Base-by-base conservation (phyloP, 2,113 vertebrate species). In the Corvus hawaiiensis region DNA sequence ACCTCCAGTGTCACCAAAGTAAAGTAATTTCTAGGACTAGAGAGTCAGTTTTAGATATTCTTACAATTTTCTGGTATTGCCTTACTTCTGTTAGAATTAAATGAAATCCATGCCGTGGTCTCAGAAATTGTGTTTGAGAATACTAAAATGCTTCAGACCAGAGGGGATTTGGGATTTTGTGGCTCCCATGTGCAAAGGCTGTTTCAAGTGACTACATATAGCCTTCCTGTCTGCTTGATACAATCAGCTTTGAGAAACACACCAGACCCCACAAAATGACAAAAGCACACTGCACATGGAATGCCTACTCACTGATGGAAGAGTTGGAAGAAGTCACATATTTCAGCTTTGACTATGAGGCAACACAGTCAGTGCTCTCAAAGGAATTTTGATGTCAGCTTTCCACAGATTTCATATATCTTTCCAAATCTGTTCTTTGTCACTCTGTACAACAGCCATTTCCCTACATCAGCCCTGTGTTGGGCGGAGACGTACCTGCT, bases 401-500 rank as follows among this genome's bases (percentile, higher is more conserved):
- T 66, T 84, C 72, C 80, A 92, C 6, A 27, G 20, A 74, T 88
- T 88, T 77, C 28, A 69, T 64, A 0, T 24, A 86, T 55, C 77
- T 93, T 96, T 94, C 55, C 84, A 78, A 92, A 72, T 54, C 88
- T 78, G 48, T 59, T 93, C 48, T 90, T 39, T 84, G 43, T 89
- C 79, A 72, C 49, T 77, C 63, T 81, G 44, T 55, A 86, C 48
- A 75, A 71, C 15, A 54, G 56, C 17, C 39, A 18, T 48, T 52
- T 88, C 64, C 44, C 41, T 44, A 18, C 32, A 44, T 44, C 52
- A 61, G 6, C 82, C 66, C n/a, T 48, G 9, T 19, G 20, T 13
- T 68, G 51, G 68, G 80, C 52, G 44, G 55, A 79, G 48, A 28
- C 3, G 18, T 62, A 76, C 51, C 68, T 90, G 71, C 39, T 59